phyloP scores from a whole-genome alignment of 2,888 invertebrate species.

The Orthosia cruda region DNA sequence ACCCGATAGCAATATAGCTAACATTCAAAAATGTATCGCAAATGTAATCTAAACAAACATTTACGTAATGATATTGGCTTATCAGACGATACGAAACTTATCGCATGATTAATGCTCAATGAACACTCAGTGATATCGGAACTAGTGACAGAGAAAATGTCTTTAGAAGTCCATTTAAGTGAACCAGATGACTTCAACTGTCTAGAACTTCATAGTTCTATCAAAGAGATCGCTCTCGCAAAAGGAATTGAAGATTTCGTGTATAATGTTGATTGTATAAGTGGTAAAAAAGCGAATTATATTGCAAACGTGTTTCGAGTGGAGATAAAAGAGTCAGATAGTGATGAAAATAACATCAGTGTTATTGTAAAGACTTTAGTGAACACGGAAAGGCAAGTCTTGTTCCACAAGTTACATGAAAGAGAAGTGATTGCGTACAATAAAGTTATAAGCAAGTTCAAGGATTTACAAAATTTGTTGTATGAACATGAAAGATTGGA shows the following conservation, averaged over 20 bases:
- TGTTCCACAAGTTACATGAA: conserved; percentile 85
- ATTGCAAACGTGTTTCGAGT: conserved; percentile 87
- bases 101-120: conserved; percentile 66
- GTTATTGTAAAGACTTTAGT: conserved; percentile 86
- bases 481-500: conserved; percentile 72
- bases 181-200: conserved; percentile 88
- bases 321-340: conserved; percentile 76
- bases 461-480: conserved; percentile 75
- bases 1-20: conserved; percentile 10
- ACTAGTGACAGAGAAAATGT: conserved; percentile 76
- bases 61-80: conserved; percentile 58
- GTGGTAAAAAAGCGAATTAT: conserved; percentile 83
- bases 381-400: conserved; percentile 82
- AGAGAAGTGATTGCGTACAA: conserved; percentile 84
- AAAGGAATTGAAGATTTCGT: conserved; percentile 80
- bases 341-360: conserved; percentile 72
- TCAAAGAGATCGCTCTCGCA: conserved; percentile 78
- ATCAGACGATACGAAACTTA: conserved; percentile 69
- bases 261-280: conserved; percentile 84
- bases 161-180: conserved; percentile 88
- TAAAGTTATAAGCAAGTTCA: conserved; percentile 78
- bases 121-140: conserved; percentile 40
- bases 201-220: conserved; percentile 81
- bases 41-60: conserved; percentile 48
- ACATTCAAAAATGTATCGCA: conserved; percentile 31